Evolutionary conservation across 2,888 invertebrate genomes (phyloP).

Genomic region (Diaphora mendica): DNA sequence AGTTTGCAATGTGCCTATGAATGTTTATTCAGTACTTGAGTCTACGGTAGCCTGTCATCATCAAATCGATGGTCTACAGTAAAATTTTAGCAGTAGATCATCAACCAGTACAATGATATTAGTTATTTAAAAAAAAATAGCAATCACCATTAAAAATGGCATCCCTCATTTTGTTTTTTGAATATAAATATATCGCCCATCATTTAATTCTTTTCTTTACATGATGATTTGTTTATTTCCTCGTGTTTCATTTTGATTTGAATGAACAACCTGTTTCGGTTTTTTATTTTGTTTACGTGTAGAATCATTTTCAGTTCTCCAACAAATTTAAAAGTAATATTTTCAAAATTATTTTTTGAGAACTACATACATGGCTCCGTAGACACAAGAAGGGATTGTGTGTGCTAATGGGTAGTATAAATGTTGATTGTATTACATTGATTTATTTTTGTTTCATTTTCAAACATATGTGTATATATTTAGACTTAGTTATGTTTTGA

Average conservation of each 20-base stretch:
- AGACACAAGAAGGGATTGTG: slow-evolving; percentile 35
- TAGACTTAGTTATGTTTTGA: neutral
- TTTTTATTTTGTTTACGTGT: neutral
- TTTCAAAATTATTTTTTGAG: slow-evolving; percentile 1
- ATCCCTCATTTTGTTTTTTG: too few relatives aligned
- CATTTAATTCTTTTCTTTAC: too few relatives aligned
- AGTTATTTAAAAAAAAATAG: too few relatives aligned
- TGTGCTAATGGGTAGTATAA: slow-evolving; percentile 40
- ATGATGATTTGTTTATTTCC: neutral
- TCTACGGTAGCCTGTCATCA: slow-evolving; percentile 38
- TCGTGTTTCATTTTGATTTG: neutral
- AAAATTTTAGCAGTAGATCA: too few relatives aligned
- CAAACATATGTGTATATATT: neutral
- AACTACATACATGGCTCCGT: slow-evolving; percentile 27
- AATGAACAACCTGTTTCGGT: neutral
- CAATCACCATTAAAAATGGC: too few relatives aligned
- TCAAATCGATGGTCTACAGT: slow-evolving; percentile 29
- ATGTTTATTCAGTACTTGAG: slow-evolving; percentile 62
- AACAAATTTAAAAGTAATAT: neutral
- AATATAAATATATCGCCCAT: too few relatives aligned
- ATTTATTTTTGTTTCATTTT: neutral
- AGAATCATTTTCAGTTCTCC: neutral
- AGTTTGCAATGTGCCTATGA: slow-evolving; percentile 66
- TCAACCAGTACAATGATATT: slow-evolving; percentile 21
- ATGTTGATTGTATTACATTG: slow-evolving; percentile 21